Conservation (phyloP, 2,797 vertebrate genomes). For the Poliocrania exsul region DNA sequence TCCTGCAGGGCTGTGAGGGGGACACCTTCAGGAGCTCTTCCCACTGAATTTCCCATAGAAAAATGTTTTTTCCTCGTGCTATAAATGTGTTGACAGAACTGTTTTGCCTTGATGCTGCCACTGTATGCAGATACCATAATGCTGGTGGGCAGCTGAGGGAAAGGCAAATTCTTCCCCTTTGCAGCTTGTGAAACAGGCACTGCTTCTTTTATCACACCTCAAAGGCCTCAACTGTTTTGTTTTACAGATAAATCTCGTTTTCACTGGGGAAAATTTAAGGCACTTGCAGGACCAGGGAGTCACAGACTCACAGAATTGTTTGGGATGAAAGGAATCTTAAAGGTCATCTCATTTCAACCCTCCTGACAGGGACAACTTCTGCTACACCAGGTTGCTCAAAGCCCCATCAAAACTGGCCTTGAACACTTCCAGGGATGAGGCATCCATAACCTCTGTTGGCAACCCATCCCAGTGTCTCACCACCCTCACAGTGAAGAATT, state of each 20-base stretch:
- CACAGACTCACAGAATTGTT: neutral
- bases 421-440: neutral
- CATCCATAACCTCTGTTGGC: neutral
- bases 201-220: neutral
- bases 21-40: neutral
- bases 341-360: neutral
- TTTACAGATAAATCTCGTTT: neutral
- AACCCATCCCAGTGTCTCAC: neutral
- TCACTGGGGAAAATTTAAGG: neutral
- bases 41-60: neutral
- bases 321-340: neutral
- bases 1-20: neutral
- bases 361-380: neutral
- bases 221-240: neutral
- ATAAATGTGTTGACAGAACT: neutral
- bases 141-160: neutral
- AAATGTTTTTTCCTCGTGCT: accelerated
- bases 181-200: neutral
- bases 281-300: neutral
- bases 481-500: neutral
- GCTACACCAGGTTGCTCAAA: neutral
- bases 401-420: neutral
- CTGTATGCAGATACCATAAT: neutral
- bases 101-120: neutral
- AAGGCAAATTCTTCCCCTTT: neutral